These are phyloP conservation scores for Hoplodrina blanda DNA, from an alignment of 2,888 invertebrate species.

Conservation along the genomic window DNA sequence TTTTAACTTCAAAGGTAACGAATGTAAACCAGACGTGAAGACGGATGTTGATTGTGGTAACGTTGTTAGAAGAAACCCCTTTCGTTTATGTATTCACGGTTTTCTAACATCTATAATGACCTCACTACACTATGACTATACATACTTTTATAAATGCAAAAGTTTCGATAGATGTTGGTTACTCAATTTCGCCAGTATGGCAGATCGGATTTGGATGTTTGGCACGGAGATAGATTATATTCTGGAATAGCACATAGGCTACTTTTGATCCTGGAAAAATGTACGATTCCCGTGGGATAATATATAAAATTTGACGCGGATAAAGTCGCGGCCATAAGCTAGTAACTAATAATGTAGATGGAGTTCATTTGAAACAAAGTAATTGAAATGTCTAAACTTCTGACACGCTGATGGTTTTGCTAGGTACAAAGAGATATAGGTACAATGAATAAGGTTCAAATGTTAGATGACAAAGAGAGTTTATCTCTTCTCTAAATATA, in stretches of 20 bases:
- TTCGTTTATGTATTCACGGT: neutral
- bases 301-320: no score
- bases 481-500: neutral
- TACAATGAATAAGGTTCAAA: neutral
- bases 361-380: conserved; percentile 8
- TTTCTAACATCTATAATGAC: no score
- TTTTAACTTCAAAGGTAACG: neutral
- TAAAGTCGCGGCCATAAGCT: no score
- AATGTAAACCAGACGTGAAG: neutral
- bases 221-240: no score
- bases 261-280: no score
- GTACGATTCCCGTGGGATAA: no score
- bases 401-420: neutral
- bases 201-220: no score
- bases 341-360: neutral
- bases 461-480: neutral
- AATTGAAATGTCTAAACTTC: neutral
- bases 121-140: no score
- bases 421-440: neutral
- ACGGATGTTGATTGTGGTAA: neutral
- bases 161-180: no score
- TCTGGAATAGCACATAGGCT: no score
- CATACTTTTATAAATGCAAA: no score
- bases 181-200: no score
- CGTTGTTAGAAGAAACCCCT: neutral